phyloP scores from a whole-genome alignment of 2,888 invertebrate species.

The Leucophenga montana region DNA sequence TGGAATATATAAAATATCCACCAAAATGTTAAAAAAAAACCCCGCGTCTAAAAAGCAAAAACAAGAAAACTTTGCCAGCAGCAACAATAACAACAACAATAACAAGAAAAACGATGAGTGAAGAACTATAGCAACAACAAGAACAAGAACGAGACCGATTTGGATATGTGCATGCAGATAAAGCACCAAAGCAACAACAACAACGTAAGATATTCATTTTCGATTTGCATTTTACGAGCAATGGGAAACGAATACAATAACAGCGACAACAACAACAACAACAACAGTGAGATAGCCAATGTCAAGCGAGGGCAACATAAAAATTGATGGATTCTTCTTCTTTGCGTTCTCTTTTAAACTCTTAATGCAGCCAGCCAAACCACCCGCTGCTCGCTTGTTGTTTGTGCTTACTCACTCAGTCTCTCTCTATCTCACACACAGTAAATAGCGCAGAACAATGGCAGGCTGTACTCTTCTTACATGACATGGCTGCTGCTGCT shows the following conservation, averaged over 20 bases:
- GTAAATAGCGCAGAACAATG: slow-evolving; percentile 25
- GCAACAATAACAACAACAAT: slow-evolving; percentile 16
- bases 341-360: slow-evolving; percentile 3
- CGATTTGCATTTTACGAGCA: slow-evolving; percentile 67
- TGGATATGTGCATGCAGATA: slow-evolving; percentile 42
- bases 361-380: not conserved
- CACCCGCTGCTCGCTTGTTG: slow-evolving; percentile 32
- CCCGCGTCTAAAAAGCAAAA: not conserved
- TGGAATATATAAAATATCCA: slow-evolving; percentile 59
- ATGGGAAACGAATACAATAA: slow-evolving; percentile 5
- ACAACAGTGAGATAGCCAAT: slow-evolving; percentile 52
- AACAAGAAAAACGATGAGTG: not conserved
- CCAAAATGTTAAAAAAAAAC: slow-evolving; percentile 22
- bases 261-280: slow-evolving; percentile 51
- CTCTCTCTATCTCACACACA: slow-evolving; percentile 17
- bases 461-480: not conserved
- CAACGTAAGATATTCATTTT: slow-evolving; percentile 48
- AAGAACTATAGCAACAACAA: not conserved
- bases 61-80: not conserved
- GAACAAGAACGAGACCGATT: not conserved
- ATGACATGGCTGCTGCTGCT: slow-evolving; percentile 27
- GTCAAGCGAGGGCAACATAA: slow-evolving; percentile 64
- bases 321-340: slow-evolving; percentile 70
- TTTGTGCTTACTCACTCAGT: slow-evolving; percentile 36
- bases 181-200: slow-evolving; percentile 22